These are phyloP conservation scores for Apocrypta bakeri DNA, from an alignment of 1,140 invertebrate species.

Conservation along the genomic window DNA sequence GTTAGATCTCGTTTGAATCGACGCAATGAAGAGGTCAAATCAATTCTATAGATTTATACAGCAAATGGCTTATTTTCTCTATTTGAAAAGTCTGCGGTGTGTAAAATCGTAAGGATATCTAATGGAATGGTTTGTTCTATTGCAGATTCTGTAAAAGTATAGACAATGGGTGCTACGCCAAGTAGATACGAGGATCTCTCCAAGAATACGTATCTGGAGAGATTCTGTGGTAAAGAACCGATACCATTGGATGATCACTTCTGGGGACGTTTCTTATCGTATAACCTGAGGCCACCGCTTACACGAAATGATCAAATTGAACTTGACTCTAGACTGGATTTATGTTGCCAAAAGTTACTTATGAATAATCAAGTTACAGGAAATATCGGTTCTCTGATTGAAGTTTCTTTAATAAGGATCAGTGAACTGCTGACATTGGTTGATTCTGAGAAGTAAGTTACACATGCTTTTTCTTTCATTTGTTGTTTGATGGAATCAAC, in stretches of 20 bases:
- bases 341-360: constrained; percentile 82
- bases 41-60: not conserved
- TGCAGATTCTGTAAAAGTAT: not conserved
- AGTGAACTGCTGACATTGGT: constrained; percentile 87
- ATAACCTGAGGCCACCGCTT: constrained; percentile 87
- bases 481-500: constrained; percentile 20
- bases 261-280: constrained; percentile 95
- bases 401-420: constrained; percentile 87
- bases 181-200: constrained; percentile 88
- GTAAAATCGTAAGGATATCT: not conserved
- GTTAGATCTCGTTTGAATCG: not conserved
- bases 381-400: constrained; percentile 90
- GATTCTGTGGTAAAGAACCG: constrained; percentile 85
- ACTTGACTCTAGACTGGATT: constrained; percentile 85
- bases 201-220: constrained; percentile 86
- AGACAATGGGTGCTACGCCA: constrained; percentile 87
- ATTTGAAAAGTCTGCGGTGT: no score
- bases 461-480: constrained; percentile 38
- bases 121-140: not conserved
- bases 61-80: no score
- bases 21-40: not conserved
- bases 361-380: constrained; percentile 89
- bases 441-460: constrained; percentile 88
- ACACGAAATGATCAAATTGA: constrained; percentile 80
- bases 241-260: constrained; percentile 93